Conservation (phyloP, 1,140 invertebrate genomes). For the Hirudo medicinalis region DNA sequence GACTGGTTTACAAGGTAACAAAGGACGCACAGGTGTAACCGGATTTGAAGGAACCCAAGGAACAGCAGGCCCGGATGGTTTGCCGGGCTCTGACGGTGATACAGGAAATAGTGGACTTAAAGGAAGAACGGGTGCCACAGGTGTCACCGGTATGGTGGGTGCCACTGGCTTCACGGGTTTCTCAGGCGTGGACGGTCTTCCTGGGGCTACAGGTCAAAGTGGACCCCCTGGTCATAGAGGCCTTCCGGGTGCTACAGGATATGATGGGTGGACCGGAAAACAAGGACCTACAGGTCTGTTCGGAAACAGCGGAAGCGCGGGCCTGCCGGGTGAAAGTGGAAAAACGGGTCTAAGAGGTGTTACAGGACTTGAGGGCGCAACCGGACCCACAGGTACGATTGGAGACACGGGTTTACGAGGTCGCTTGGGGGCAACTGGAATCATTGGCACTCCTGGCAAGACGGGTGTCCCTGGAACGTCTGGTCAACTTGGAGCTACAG, state of each 20-base stretch:
- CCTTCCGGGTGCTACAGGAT: neutral
- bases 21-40: conserved; percentile 6
- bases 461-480: conserved; percentile 4
- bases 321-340: conserved; percentile 4
- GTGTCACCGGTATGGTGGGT: neutral
- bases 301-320: conserved; percentile 1
- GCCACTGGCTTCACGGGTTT: conserved; percentile 8
- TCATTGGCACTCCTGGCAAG: neutral
- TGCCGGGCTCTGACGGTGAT: neutral
- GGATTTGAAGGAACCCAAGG: conserved; percentile 1
- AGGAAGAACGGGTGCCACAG: conserved; percentile 14
- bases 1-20: neutral
- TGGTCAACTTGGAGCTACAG: conserved; percentile 4
- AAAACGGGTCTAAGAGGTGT: neutral
- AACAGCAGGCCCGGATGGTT: neutral
- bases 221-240: conserved; percentile 9
- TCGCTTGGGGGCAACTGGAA: neutral
- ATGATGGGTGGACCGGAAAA: neutral
- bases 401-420: conserved; percentile 12
- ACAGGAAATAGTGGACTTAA: conserved; percentile 5
- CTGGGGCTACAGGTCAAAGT: conserved; percentile 6
- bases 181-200: neutral
- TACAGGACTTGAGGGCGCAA: conserved; percentile 3
- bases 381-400: conserved; percentile 3
- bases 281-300: neutral